Base-by-base conservation (phyloP, 2,113 vertebrate genomes). In the Triplophysa dalaica region DNA sequence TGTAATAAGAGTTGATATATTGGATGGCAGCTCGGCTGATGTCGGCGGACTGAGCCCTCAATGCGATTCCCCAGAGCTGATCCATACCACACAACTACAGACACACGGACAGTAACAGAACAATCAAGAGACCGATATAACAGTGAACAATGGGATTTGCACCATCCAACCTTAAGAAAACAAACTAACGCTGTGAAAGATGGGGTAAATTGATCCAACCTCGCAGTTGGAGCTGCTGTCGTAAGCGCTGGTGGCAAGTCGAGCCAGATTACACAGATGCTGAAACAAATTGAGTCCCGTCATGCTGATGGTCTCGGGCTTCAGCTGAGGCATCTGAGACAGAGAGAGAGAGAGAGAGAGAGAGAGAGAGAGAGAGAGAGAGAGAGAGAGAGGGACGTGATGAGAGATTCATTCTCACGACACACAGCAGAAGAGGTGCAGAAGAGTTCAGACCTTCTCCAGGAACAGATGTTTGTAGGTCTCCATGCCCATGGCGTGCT, bases 401-500 rank as follows among this genome's bases (percentile, higher is more conserved):
- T 58, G 58, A 60, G 14, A 64, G 8, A 78, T 6, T 43, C 6
- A 60, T 17, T 19, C 26, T 43, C 38, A 62, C 2, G 41, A 33
- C 6, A 8, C 3, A n/a, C 8, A 4, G 13, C 4, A 14, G 16
- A 62, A 7, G n/a, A 12, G 12, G 26, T n/a, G 24, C 29, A 66
- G 33, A 54, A 41, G 10, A 13, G 26, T 73, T 10, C 78, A 72
- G 88, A 98, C 98, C 96, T 99, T 99, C 89, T 99, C 98, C 85
- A 99, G 89, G 89, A 99, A 99, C 68, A 99, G 96, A 88, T 99
- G 98, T 54, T 99, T 99, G 86, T 99, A 99, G 1, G 97, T 99
- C 92, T 99, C 98, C 95, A 99, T 99, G 77, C 98, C 98, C 98
- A 99, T 99, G 1, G 98, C 97, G 26, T 99, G 98, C 85, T 99